phyloP scores from a whole-genome alignment of 1,140 invertebrate genomes.

The Lethocerus indicus region DNA sequence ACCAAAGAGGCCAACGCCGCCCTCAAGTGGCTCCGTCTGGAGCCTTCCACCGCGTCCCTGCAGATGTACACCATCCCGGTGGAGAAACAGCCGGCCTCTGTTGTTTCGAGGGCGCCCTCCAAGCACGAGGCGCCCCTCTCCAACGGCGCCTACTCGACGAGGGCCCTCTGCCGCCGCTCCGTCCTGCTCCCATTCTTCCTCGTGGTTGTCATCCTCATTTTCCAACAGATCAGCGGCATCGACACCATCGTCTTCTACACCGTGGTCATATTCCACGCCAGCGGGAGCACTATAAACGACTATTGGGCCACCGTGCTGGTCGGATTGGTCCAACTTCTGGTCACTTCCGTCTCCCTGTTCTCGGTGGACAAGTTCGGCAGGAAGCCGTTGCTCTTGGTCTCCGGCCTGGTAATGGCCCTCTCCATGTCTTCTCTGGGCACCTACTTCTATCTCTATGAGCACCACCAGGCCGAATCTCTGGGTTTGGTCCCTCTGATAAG shows the following conservation, averaged over 20 bases:
- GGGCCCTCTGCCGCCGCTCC: slow-evolving; percentile 8
- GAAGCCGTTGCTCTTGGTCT: slow-evolving; percentile 27
- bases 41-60: slow-evolving; percentile 4
- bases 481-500: slow-evolving; percentile 27
- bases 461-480: slow-evolving; percentile 19
- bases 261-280: slow-evolving; percentile 40
- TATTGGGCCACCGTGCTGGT: slow-evolving; percentile 43
- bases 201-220: slow-evolving; percentile 31
- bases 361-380: slow-evolving; percentile 36
- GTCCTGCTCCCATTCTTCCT: slow-evolving; percentile 24
- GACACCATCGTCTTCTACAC: slow-evolving; percentile 54
- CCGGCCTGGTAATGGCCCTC: slow-evolving; percentile 28
- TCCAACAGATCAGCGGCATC: slow-evolving; percentile 46
- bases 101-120: too few relatives aligned
- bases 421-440: slow-evolving; percentile 32
- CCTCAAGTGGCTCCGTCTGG: slow-evolving; percentile 28
- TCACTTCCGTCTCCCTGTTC: slow-evolving; percentile 30
- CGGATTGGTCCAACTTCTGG: slow-evolving; percentile 32
- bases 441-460: slow-evolving; percentile 33
- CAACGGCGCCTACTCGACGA: slow-evolving; percentile 6
- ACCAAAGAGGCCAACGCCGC: slow-evolving; percentile 28
- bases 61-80: slow-evolving; percentile 12
- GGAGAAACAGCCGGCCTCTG: background rate
- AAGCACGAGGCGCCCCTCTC: background rate
- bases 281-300: slow-evolving; percentile 34